Base-by-base conservation (phyloP, 2,113 vertebrate genomes). In the Tyto alba region DNA sequence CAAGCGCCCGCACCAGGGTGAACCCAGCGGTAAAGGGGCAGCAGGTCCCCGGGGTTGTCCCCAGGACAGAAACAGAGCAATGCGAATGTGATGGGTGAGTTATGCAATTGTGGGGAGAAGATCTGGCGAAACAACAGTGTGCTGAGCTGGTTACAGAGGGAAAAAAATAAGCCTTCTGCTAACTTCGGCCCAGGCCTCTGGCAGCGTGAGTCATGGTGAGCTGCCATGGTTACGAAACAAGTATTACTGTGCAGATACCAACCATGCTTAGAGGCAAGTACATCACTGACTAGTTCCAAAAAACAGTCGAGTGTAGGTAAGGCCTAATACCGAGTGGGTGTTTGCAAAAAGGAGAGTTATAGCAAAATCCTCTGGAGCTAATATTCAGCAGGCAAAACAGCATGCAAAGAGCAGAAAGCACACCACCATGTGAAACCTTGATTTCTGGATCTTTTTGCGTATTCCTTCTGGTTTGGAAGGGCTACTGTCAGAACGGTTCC, bases 181-280 rank as follows among this genome's bases (percentile, higher is more conserved):
- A 90, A 88, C 85, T 94, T 96, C 12, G 16, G 86, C 89, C n/a
- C 50, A 81, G 90, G 95, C 92, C 96, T 89, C 83, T 92, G 95
- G 96, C 96, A 82, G 88, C 7, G 59, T 96, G 96, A 97, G 90
- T 96, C 96, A 95, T 64, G 18, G 88, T 1, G 59, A 93, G 96
- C 94, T 95, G 92, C 96, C 94, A 96, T 96, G 96, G 96, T 96
- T 90, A 96, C 86, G 5, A 88, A 96, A 76, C 72, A 34, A 72
- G 93, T 52, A 94, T 95, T 95, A 47, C 91, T 76, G 95, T 85
- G 93, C 91, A 34, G 74, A 90, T 88, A 79, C 87, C 91, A 93
- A 95, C 85, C 95, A 85, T 32, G 91, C 93, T 96, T 78, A 69
- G 66, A 79, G 80, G 88, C 85, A 84, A 93, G 85, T 25, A 63